Evolutionary conservation across 2,113 vertebrate species (phyloP).

Genomic region (Oceanites oceanicus): DNA sequence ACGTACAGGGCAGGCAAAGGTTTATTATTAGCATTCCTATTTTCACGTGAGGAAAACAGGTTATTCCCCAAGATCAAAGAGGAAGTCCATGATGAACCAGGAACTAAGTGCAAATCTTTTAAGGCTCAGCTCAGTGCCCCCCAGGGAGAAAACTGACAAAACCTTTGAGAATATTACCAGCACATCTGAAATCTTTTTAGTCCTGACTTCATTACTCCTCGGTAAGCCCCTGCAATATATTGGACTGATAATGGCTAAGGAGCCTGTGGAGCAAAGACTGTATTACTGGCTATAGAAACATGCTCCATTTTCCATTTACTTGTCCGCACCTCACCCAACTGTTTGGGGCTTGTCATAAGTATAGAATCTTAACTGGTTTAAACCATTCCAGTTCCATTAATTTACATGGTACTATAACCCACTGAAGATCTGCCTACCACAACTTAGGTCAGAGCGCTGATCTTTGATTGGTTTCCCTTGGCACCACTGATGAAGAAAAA

Average conservation of each 20-base stretch:
- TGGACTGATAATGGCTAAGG: background rate
- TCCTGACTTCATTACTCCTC: conserved; percentile 1
- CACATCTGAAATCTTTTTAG: conserved; percentile 6
- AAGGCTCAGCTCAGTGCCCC: background rate
- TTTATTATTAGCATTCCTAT: background rate
- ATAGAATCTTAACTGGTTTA: background rate
- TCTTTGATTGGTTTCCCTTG: background rate
- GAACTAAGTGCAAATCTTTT: background rate
- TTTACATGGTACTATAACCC: background rate
- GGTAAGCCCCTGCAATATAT: background rate
- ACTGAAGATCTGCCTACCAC: background rate
- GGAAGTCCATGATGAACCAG: background rate
- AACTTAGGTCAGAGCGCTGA: background rate
- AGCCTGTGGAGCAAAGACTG: background rate
- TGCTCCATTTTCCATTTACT: background rate
- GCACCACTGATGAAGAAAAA: background rate
- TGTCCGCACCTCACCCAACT: background rate
- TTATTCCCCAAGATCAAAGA: conserved; percentile 6
- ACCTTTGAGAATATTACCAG: conserved; percentile 8
- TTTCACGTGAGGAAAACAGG: background rate
- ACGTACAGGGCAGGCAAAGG: background rate
- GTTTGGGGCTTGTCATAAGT: background rate
- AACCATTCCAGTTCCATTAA: background rate
- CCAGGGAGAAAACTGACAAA: conserved; percentile 13
- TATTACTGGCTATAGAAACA: background rate